These are phyloP conservation scores for Rhadinocentrus ornatus DNA, from an alignment of 2,797 vertebrate species.

Conservation along the genomic window DNA sequence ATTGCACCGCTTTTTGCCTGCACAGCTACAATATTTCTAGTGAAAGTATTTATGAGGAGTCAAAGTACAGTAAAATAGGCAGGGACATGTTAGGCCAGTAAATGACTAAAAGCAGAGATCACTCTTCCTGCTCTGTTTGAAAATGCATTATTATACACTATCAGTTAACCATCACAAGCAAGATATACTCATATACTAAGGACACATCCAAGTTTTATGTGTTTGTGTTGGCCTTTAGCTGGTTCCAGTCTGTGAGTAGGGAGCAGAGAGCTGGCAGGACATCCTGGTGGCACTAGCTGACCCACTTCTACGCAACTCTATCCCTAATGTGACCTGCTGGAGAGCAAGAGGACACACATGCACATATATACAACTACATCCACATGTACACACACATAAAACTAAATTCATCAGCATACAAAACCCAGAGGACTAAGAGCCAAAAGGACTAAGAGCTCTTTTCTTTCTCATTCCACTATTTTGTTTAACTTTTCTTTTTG, in stretches of 20 bases:
- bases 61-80: conserved; percentile 56
- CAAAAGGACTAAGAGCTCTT: background rate
- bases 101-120: conserved; percentile 29
- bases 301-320: conserved; percentile 78
- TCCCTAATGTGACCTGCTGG: conserved; percentile 73
- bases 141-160: conserved; percentile 1
- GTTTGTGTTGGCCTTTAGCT: conserved; percentile 53
- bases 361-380: conserved; percentile 4
- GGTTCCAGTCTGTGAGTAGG: conserved; percentile 40
- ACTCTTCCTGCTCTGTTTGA: conserved; percentile 1
- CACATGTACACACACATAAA: background rate
- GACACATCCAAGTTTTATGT: conserved; percentile 11
- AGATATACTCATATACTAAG: background rate
- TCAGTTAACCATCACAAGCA: conserved; percentile 15
- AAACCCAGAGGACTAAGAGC: conserved; percentile 41
- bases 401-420: conserved; percentile 35
- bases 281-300: conserved; percentile 75
- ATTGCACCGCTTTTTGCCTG: conserved; percentile 25
- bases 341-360: conserved; percentile 53
- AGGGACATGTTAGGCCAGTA: conserved; percentile 32
- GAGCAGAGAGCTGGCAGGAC: conserved; percentile 65
- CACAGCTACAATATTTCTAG: conserved; percentile 19
- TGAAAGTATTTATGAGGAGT: conserved; percentile 42
- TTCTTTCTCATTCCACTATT: conserved; percentile 34
- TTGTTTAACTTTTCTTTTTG: conserved; percentile 27